Percentiles rank a stretch among this genome's conserved stretches.
Conservation (phyloP, 2,888 invertebrate species). For the Blastobasis lacticolella region DNA sequence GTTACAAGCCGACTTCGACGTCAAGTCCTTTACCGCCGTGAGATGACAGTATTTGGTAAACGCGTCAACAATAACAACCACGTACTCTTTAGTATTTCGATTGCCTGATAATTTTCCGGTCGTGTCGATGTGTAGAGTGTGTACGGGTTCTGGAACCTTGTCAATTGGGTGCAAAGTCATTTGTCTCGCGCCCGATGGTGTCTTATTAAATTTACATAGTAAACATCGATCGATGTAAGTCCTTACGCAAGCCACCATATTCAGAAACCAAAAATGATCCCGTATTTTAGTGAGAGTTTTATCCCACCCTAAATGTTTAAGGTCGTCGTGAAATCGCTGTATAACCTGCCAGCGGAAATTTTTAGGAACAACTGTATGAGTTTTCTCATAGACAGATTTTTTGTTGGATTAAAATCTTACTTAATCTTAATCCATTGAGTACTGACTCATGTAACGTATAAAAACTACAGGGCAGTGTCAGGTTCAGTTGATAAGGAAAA, state of each 20-base stretch:
- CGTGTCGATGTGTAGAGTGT: slow-evolving; percentile 7
- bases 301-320: slow-evolving; percentile 9
- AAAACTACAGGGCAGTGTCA: no score
- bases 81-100: slow-evolving; percentile 2
- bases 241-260: neutral
- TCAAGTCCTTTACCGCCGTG: neutral
- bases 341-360: slow-evolving; percentile 3
- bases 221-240: slow-evolving; percentile 6
- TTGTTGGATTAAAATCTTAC: neutral
- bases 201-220: slow-evolving; percentile 3
- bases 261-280: slow-evolving; percentile 8
- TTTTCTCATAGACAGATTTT: neutral
- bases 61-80: slow-evolving; percentile 2
- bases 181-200: slow-evolving; percentile 3
- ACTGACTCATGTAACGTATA: neutral
- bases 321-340: slow-evolving; percentile 1
- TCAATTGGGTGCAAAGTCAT: slow-evolving; percentile 6
- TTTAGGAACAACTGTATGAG: neutral
- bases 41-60: slow-evolving; percentile 1
- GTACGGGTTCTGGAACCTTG: slow-evolving; percentile 2
- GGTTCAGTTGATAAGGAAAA: no score
- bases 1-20: neutral
- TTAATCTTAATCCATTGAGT: neutral
- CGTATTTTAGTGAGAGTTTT: slow-evolving; percentile 5
- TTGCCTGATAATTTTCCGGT: slow-evolving; percentile 5